Evolutionary conservation across 2,888 invertebrate species (phyloP), one percentile per base, ranked within the genome.

Genomic region (Epistrophe eligans): DNA sequence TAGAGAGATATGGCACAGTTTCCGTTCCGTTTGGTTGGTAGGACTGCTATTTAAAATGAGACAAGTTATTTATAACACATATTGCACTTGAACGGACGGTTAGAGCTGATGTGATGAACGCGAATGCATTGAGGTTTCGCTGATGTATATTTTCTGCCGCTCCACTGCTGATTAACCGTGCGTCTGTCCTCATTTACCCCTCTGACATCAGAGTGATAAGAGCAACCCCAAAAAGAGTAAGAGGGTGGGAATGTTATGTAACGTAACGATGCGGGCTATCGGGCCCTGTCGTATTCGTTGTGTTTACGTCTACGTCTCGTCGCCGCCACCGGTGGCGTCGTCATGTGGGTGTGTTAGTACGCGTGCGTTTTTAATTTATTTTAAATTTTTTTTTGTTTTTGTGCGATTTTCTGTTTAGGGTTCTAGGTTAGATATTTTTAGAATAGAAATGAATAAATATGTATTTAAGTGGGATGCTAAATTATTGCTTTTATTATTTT

Each of bases 351-450:
- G 88, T 88, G 57, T 88, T 88, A 84, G 88, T 88, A 80, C 88
- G 88, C 88, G 88, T 84, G 88, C 88, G 88, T 88, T 88, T 80
- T 70, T 64, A 77, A 80, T 80, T 84, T 88, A 88, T 88, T 84
- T 88, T 73, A 57, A 62, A 83, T 72, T 79, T 8, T 62, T 45
- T 76, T 43, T 64, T 71, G 66, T 55, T 57, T 66, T 67, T 50
- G 76, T 71, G 71, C 66, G 45, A 82, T 87, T 64, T 87, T 70
- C 50, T 67, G 5, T 79, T 82, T 79, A 72, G 79, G 79, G 87
- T 87, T 87, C 87, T 87, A 87, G 87, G 87, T 87, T 83, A 79
- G 52, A 72, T 87, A 87, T 87, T 87, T 83, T 79, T 79, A 79
- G 83, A 76, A 58, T 71, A 66, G 38, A 70, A 40, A 48, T 28